phyloP scores from a whole-genome alignment of 2,797 vertebrate species.

The Enteromius viviparus region DNA sequence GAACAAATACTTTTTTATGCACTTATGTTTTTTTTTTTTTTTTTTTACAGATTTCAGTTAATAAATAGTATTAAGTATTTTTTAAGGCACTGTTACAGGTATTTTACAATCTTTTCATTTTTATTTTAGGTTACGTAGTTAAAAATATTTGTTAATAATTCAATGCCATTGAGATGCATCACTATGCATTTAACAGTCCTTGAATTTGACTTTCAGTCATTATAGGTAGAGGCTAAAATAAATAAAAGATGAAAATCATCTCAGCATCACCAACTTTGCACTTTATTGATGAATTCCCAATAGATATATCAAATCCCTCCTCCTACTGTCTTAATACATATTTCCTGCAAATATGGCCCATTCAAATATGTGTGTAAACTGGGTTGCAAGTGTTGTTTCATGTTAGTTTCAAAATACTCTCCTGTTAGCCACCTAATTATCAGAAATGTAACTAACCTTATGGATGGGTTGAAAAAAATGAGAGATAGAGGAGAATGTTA shows the following conservation, averaged over 20 bases:
- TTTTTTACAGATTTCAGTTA: background rate
- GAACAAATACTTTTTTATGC: no score
- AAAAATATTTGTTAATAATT: background rate
- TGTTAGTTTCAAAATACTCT: background rate
- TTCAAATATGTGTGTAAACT: slow-evolving; percentile 2
- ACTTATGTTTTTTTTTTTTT: no score
- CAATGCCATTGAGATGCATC: background rate
- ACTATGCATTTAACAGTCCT: background rate
- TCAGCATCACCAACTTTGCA: background rate
- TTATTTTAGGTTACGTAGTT: background rate
- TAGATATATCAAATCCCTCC: background rate
- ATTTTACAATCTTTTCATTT: background rate
- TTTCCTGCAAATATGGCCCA: background rate
- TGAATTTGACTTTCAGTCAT: slow-evolving; percentile 4
- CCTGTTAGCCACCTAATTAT: slow-evolving; percentile 43
- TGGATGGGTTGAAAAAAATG: background rate
- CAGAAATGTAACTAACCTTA: slow-evolving; percentile 30
- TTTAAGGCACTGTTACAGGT: background rate
- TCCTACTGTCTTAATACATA: background rate
- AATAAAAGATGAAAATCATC: background rate
- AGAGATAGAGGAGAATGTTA: slow-evolving; percentile 16
- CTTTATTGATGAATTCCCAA: background rate
- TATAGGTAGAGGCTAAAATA: background rate
- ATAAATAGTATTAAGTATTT: background rate
- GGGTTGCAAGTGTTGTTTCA: background rate